Percentiles rank a stretch among this genome's conserved stretches.
phyloP scores from a whole-genome alignment of 2,113 vertebrate species.

The Cranoglanis bouderius region DNA sequence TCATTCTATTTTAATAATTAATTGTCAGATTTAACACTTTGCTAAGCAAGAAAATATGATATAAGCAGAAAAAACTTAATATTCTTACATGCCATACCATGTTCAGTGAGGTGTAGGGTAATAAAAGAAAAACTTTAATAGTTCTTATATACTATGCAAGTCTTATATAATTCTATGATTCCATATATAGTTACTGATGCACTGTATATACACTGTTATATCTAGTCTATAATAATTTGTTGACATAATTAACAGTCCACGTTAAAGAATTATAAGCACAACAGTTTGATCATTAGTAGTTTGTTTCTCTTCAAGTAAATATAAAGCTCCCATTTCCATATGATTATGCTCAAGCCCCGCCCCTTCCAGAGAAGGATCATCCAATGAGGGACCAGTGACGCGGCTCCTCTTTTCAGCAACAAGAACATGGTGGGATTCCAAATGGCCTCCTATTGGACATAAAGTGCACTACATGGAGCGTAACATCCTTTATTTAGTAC shows the following conservation, averaged over 20 bases:
- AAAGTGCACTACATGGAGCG: background rate
- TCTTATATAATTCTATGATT: background rate
- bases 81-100: background rate
- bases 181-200: background rate
- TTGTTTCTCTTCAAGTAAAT: background rate
- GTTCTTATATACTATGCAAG: background rate
- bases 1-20: background rate
- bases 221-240: background rate
- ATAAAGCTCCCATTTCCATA: background rate
- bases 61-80: background rate
- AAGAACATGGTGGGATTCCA: background rate
- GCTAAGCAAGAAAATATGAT: no score
- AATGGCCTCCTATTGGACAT: background rate
- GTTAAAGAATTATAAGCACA: background rate
- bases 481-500: background rate
- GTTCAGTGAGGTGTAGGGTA: background rate
- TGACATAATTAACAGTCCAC: background rate
- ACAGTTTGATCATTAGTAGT: background rate
- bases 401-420: background rate
- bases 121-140: background rate
- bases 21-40: background rate
- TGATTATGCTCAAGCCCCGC: background rate
- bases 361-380: background rate
- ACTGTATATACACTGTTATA: background rate
- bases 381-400: background rate